A percentile compares a stretch with the other conserved stretches of the same genome.
Conservation (phyloP, 1,140 invertebrate genomes). For the Leptinotarsa undecemlineata region DNA sequence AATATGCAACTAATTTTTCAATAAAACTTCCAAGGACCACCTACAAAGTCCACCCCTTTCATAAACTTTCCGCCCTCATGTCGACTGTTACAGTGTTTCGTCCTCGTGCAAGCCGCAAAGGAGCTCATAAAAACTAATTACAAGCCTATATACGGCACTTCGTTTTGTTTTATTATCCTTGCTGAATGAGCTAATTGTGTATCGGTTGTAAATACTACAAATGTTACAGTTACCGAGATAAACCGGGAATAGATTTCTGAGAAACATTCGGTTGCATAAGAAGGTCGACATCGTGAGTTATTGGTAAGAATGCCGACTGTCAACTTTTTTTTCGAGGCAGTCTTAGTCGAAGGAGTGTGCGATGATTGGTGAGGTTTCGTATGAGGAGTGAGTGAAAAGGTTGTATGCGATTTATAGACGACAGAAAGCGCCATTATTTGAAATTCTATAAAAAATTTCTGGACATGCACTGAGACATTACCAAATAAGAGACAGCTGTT, state of each 20-base stretch:
- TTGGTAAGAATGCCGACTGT: background rate
- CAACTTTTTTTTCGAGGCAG: background rate
- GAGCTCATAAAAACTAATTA: background rate
- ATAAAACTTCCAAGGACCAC: no score
- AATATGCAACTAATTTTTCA: no score
- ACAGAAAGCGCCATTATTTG: no score
- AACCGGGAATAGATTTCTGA: background rate
- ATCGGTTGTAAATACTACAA: background rate
- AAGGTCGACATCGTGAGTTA: conserved; percentile 1
- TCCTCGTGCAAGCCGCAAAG: no score
- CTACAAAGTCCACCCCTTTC: no score
- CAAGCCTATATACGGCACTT: background rate
- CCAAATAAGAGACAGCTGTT: no score
- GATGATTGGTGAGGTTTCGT: background rate
- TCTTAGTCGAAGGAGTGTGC: conserved; percentile 2
- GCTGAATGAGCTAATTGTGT: background rate
- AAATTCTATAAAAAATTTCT: no score
- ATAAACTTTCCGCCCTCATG: no score
- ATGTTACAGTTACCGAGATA: background rate
- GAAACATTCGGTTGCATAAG: background rate
- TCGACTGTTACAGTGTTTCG: no score
- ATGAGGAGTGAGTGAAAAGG: no score
- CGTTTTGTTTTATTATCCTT: background rate
- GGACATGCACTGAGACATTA: no score
- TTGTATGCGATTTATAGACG: no score